Base-by-base conservation (phyloP, 2,888 invertebrate species). In the Drosophila borealis region DNA sequence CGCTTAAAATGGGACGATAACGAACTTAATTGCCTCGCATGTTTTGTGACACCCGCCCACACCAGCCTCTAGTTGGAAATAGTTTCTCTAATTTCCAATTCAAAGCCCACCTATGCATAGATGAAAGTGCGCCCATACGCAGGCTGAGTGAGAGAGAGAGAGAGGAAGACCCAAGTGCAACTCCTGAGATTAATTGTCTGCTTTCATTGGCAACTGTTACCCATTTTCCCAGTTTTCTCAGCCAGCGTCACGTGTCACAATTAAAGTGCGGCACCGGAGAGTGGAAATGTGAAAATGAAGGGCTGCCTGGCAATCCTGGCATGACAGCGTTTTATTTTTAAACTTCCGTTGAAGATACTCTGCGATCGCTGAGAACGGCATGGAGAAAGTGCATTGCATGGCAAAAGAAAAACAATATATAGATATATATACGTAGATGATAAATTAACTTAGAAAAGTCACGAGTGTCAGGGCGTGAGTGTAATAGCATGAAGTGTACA, bases 401-500 rank as follows among this genome's bases (percentile, higher is more conserved):
- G 51, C 13, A 29, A 57, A 37, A 11, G 55, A 45, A 69, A 48
- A 51, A 25, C 39, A 17, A 53, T 34, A 49, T 21, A 21, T 21
- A 49, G 9, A 6, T 25, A 34, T 6, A 37, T 14, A 42, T 39
- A 42, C 33, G 53, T 59, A 71, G 74, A 85, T 85, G 88, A 88
- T 86, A 86, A 86, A 86, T 86, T 74, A 81, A 74, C 72, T 83
- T 86, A 78, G 83, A 88, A 86, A 81, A 84, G 87, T 84, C 83
- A 87, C 83, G 83, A 84, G 84, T 84, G 87, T 77, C 81, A 87
- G 81, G 78, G 84, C 81, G 80, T 84, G 84, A 85, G 81, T 79
- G 83, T 77, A 81, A 72, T 67, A 62, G 72, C 78, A 81, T 72
- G 62, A 66, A 76, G 66, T 81, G 75, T 57, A 74, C 65, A 41